These are phyloP conservation scores for Arge pagana DNA, from an alignment of 2,888 invertebrate genomes.

Conservation along the genomic window DNA sequence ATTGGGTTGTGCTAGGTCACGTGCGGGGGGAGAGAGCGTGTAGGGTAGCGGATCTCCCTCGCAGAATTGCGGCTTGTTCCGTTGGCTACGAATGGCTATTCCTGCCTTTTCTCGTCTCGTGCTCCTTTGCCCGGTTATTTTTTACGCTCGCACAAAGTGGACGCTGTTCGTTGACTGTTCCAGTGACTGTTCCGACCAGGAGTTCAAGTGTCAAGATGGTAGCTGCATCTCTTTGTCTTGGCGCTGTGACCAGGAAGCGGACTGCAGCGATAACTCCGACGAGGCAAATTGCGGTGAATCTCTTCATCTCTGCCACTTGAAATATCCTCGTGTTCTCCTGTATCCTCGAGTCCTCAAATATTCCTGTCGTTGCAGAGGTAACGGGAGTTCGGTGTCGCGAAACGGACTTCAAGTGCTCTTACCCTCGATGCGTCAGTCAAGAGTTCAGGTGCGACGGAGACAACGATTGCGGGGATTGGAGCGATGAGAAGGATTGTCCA, in stretches of 20 bases:
- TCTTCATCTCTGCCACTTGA: background rate
- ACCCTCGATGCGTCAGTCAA: slow-evolving; percentile 72
- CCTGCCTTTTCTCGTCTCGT: too few species aligned
- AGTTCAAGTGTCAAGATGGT: slow-evolving; percentile 79
- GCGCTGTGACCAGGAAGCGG: slow-evolving; percentile 81
- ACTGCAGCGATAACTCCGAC: slow-evolving; percentile 80
- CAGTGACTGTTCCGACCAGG: slow-evolving; percentile 69
- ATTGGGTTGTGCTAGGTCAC: slow-evolving; percentile 15
- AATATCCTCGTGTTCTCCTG: background rate
- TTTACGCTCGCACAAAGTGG: too few species aligned
- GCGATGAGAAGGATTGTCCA: slow-evolving; percentile 81
- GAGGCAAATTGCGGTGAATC: slow-evolving; percentile 69
- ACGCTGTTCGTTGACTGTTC: slow-evolving; percentile 12
- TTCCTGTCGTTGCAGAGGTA: slow-evolving; percentile 38
- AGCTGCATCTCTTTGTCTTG: slow-evolving; percentile 76
- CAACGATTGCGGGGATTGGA: slow-evolving; percentile 87
- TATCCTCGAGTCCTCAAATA: background rate
- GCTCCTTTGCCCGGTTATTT: too few species aligned
- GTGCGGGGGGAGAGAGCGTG: slow-evolving; percentile 1
- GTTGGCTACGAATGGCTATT: too few species aligned
- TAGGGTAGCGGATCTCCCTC: too few species aligned
- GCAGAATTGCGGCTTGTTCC: too few species aligned
- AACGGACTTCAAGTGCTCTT: slow-evolving; percentile 75
- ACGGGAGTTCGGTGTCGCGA: slow-evolving; percentile 65
- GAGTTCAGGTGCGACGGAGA: slow-evolving; percentile 84